phyloP scores from a whole-genome alignment of 2,888 invertebrate genomes.

The Tetropium fuscum region DNA sequence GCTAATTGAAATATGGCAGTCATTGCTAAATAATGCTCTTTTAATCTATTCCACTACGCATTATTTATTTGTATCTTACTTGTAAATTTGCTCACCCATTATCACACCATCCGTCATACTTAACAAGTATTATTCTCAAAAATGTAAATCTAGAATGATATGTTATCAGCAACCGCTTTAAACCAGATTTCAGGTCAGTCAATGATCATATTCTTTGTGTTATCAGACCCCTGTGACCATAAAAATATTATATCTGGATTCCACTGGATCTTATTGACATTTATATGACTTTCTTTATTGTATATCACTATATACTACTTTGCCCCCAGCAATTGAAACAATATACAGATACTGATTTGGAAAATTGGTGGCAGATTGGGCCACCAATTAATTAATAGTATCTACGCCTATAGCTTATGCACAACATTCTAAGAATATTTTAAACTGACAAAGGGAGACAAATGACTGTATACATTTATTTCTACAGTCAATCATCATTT shows the following conservation, averaged over 20 bases:
- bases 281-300: slow-evolving; percentile 57
- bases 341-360: slow-evolving; percentile 26
- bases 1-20: no score
- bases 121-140: slow-evolving; percentile 16
- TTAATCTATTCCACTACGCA: slow-evolving; percentile 12
- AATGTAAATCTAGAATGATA: slow-evolving; percentile 30
- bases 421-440: no score
- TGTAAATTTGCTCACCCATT: slow-evolving; percentile 19
- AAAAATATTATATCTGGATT: slow-evolving; percentile 70
- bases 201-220: slow-evolving; percentile 52
- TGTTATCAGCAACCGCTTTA: slow-evolving; percentile 51
- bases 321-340: slow-evolving; percentile 56
- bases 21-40: no score
- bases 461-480: no score
- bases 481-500: no score
- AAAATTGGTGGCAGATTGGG: no score
- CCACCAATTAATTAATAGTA: no score
- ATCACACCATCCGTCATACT: slow-evolving; percentile 20
- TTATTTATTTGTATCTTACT: neutral
- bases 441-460: no score
- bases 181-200: slow-evolving; percentile 59
- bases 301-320: slow-evolving; percentile 52
- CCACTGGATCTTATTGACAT: slow-evolving; percentile 68
- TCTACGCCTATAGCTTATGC: no score
- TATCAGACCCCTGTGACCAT: slow-evolving; percentile 72